Conservation (phyloP, 2,888 invertebrate genomes). For the Labia minor region DNA sequence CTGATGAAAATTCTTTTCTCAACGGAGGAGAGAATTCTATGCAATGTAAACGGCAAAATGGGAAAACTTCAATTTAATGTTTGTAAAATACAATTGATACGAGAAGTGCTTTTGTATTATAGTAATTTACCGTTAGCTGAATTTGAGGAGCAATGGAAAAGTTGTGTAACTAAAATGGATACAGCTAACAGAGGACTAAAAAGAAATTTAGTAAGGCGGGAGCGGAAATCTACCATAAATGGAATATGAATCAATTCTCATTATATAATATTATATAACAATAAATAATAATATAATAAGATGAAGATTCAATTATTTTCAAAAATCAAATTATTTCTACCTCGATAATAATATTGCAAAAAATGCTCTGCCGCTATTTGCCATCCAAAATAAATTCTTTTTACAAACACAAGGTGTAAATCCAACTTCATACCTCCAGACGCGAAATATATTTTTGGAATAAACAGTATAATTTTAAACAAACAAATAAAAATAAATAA, state of each 20-base stretch:
- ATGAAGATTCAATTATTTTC: no score
- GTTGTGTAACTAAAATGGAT: constrained; percentile 40
- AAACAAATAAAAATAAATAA: not conserved
- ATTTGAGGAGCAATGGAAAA: constrained; percentile 40
- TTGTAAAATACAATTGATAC: constrained; percentile 38
- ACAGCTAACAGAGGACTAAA: constrained; percentile 39
- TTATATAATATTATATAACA: no score
- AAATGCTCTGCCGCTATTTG: no score
- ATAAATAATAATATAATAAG: no score
- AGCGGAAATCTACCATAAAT: constrained; percentile 23
- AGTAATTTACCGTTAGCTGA: constrained; percentile 36
- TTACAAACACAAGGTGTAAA: not conserved
- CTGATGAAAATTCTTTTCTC: constrained; percentile 40
- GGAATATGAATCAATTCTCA: not conserved
- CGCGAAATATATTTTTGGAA: not conserved
- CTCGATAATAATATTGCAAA: no score
- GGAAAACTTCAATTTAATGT: constrained; percentile 40
- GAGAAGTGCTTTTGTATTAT: constrained; percentile 37
- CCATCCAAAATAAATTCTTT: constrained; percentile 5
- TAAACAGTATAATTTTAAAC: not conserved
- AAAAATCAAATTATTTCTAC: not conserved
- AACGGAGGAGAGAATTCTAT: constrained; percentile 38
- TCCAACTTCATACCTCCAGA: not conserved
- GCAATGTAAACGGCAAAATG: constrained; percentile 41
- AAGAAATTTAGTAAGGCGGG: constrained; percentile 35